phyloP scores from a whole-genome alignment of 1,140 invertebrate species.

The Tachypleus tridentatus region DNA sequence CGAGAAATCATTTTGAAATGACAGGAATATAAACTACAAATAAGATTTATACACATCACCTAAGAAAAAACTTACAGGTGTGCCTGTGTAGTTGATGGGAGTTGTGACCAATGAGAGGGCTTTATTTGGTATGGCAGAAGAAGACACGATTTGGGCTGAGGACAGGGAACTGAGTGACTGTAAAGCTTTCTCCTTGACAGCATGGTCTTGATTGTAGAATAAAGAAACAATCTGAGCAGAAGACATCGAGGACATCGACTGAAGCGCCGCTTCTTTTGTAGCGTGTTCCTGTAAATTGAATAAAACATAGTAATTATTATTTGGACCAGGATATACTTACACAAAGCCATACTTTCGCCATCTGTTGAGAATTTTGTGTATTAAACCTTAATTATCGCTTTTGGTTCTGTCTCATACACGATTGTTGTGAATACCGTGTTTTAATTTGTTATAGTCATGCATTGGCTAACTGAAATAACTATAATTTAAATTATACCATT shows the following conservation, averaged over 20 bases:
- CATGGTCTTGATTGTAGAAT: constrained; percentile 53
- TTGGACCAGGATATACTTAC: background rate
- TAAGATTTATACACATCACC: constrained; percentile 5
- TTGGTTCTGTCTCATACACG: too few species aligned
- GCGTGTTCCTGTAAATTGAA: constrained; percentile 53
- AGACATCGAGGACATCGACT: constrained; percentile 58
- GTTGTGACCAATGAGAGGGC: constrained; percentile 19
- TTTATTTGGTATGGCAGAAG: constrained; percentile 51
- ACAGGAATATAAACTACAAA: constrained; percentile 9
- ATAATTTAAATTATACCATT: too few species aligned
- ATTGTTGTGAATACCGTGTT: too few species aligned
- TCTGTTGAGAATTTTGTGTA: too few species aligned
- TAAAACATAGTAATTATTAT: background rate
- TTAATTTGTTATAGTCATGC: too few species aligned
- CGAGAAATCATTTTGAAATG: too few species aligned
- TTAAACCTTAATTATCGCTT: too few species aligned
- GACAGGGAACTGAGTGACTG: constrained; percentile 65
- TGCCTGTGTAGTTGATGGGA: constrained; percentile 8
- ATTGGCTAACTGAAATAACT: too few species aligned
- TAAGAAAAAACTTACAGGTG: constrained; percentile 6
- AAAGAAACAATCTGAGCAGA: constrained; percentile 7
- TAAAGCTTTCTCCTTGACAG: constrained; percentile 86
- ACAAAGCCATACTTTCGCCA: too few species aligned
- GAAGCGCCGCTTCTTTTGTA: constrained; percentile 88
- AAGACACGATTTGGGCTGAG: constrained; percentile 90